Percentiles rank a stretch among this genome's conserved stretches.
Evolutionary conservation across 2,888 invertebrate species (phyloP).

Genomic region (Leptura quadrifasciata): DNA sequence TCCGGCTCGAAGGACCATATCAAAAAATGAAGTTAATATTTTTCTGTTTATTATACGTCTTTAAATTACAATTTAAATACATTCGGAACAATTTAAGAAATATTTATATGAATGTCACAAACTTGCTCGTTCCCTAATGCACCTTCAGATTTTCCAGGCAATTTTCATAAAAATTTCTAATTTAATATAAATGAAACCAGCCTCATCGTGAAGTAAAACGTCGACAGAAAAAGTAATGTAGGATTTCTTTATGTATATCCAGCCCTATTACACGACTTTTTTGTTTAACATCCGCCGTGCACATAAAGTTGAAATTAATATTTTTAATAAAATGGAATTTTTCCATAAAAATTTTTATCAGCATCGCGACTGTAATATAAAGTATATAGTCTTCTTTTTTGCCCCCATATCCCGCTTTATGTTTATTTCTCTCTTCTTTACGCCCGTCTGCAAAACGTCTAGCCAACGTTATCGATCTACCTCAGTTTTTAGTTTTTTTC

Average conservation of each 20-base stretch:
- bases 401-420: constrained; percentile 47
- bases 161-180: constrained; percentile 1
- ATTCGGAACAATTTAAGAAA: too few species aligned
- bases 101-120: too few species aligned
- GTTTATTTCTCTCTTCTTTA: constrained; percentile 54
- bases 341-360: constrained; percentile 61
- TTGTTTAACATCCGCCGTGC: constrained; percentile 22
- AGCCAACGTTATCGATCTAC: constrained; percentile 65
- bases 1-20: too few species aligned
- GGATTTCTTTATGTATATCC: constrained; percentile 10
- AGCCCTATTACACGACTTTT: constrained; percentile 2
- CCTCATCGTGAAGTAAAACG: background rate
- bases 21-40: too few species aligned
- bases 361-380: constrained; percentile 46
- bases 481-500: constrained; percentile 56
- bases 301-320: constrained; percentile 59
- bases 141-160: background rate
- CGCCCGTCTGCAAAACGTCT: constrained; percentile 64
- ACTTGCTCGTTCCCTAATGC: too few species aligned
- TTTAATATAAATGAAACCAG: constrained; percentile 29
- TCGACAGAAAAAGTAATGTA: background rate
- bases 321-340: constrained; percentile 61
- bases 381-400: constrained; percentile 45
- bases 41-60: too few species aligned
- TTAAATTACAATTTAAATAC: too few species aligned